A percentile compares a stretch with the other conserved stretches of the same genome.
Conservation (phyloP, 2,797 vertebrate species). For the Sebastiscus tertius region DNA sequence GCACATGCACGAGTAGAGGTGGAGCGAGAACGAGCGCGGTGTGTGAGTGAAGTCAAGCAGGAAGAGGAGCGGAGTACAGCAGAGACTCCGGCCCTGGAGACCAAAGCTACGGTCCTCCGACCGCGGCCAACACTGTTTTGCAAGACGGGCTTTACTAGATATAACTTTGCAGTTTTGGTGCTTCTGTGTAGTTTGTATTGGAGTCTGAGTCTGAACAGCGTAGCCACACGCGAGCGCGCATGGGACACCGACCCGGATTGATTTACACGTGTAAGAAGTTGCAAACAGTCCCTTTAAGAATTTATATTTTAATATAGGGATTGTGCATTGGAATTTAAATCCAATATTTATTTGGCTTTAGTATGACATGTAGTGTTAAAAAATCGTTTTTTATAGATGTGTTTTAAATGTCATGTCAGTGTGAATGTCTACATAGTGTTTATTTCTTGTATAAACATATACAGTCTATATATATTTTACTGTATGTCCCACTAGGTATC, state of each 20-base stretch:
- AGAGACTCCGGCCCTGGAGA: too few species aligned
- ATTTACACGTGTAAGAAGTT: too few species aligned
- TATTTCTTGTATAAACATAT: not conserved
- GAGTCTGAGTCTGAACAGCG: too few species aligned
- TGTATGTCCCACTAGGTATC: conserved; percentile 75
- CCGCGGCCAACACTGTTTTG: too few species aligned
- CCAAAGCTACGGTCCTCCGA: rapidly evolving
- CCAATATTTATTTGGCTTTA: not conserved
- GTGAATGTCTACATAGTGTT: not conserved
- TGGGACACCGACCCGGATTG: too few species aligned
- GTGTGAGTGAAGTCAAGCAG: rapidly evolving
- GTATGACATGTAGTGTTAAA: not conserved
- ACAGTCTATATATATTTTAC: not conserved
- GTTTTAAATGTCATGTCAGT: not conserved
- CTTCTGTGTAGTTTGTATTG: rapidly evolving
- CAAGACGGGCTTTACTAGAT: too few species aligned
- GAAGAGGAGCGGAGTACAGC: too few species aligned
- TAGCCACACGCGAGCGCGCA: rapidly evolving
- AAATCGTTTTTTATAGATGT: not conserved
- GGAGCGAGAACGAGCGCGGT: too few species aligned
- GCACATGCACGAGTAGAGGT: too few species aligned
- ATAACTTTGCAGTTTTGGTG: too few species aligned
- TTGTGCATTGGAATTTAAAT: not conserved
- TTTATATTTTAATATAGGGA: not conserved
- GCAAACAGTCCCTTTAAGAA: not conserved